Evolutionary conservation across 2,888 invertebrate genomes (phyloP), one percentile per base, ranked within the genome.

Genomic region (Leptogaster cylindrica): DNA sequence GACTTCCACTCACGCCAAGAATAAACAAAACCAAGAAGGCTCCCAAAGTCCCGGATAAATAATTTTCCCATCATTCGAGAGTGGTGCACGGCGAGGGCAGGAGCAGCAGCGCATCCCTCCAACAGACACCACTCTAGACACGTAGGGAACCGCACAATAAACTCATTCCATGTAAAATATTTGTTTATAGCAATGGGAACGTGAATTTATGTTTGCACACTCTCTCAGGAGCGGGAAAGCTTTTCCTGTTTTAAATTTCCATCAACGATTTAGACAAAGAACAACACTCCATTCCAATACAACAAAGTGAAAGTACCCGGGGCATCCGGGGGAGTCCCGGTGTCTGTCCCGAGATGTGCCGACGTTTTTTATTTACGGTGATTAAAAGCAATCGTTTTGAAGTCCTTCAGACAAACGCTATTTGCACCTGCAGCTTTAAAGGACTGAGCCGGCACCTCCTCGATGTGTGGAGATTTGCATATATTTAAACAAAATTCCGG

Each of bases 231-330:
- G 48, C 27, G 23, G 64, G 50, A 65, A 50, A 65, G 48, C 64
- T 65, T 65, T 65, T 65, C 50, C 50, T 65, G 64, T 65, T 65
- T 65, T 65, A 65, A 65, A 65, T 51, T 65, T 65, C 65, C 65
- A 65, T 65, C 50, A 65, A 39, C 46, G 51, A 51, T 51, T 65
- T 51, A 65, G 27, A 65, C 41, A 65, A 65, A 65, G 64, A 65
- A 65, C 50, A 50, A 65, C 50, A 65, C 64, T 65, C 33, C 25
- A 48, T 46, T 10, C 44, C 44, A 28, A 44, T 44, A 36, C 14
- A 48, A 65, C 33, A 50, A 33, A 33, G 33, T 48, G 25, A 46
- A 63, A 63, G 44, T 28, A 46, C 31, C 55, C 36, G 55, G 10
- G 2, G 33, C 18, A 18, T 61, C 18, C 46, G 3, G 12, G 23